Evolutionary conservation across 1,140 invertebrate genomes (phyloP), one percentile per base, ranked within the genome.

Genomic region (Littorina saxatilis): DNA sequence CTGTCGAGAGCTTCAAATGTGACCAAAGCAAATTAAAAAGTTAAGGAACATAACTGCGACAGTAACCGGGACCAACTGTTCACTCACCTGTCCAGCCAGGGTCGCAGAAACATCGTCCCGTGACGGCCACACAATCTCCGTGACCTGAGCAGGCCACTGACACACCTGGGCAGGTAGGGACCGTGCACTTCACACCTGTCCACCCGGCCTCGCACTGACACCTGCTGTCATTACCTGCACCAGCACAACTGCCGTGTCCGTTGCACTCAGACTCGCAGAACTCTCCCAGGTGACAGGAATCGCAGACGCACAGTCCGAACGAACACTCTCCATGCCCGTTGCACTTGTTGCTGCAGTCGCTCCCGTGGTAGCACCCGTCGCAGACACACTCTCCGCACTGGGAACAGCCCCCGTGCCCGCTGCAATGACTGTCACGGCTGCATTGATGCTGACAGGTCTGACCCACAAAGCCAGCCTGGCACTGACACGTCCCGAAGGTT

Each of bases 241-340:
- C 68, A 50, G 77, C 40, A 83, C 88, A 90, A 1, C 27, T 68
- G 20, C 89, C 89, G 72, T 87, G 87, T 17, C 58, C 83, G 55
- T 88, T 88, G 83, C 89, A 90, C 73, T 85, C 85, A 3, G 87
- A 89, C 68, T 87, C 82, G 79, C 89, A 90, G 47, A 85, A 85
- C 23, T 83, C 73, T 29, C 89, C 89, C 70, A 87, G 73, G 66
- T 88, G 80, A 72, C 89, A 90, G 32, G 55, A 75, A 78, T 88
- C 86, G 84, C 89, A 90, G 3, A 84, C 50, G 83, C 89, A 90
- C 75, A 87, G 68, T 61, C 77, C 84, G 35, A 78, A 78, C 39
- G 81, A 76, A 77, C 89, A 90, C 39, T 78, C 43, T 13, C 89
- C 89, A 40, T 83, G 83, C 27, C 87, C 88, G 43, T 84, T 80